Evolutionary conservation across 2,888 invertebrate genomes (phyloP).

Genomic region (Autographa gamma): DNA sequence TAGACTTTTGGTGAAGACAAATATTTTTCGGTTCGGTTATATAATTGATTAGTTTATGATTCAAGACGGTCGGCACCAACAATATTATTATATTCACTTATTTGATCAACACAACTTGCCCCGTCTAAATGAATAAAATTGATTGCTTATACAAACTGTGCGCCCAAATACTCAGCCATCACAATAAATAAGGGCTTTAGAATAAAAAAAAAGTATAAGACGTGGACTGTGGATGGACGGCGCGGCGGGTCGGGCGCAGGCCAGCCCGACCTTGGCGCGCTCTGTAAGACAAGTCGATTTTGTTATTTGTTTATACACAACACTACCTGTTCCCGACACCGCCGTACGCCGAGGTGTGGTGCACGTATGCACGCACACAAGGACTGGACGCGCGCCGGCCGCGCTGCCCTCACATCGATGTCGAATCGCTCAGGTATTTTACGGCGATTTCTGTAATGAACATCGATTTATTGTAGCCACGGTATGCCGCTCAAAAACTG

Average conservation of each 20-base stretch:
- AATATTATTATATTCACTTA: constrained; percentile 73
- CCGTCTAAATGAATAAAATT: constrained; percentile 89
- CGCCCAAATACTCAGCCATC: constrained; percentile 88
- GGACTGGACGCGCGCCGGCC: constrained; percentile 58
- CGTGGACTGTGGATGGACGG: constrained; percentile 72
- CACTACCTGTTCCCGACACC: constrained; percentile 83
- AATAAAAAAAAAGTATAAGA: constrained; percentile 78
- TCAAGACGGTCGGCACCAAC: constrained; percentile 66
- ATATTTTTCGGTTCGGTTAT: constrained; percentile 56
- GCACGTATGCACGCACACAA: constrained; percentile 59
- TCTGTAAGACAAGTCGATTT: constrained; percentile 87
- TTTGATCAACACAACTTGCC: constrained; percentile 85
- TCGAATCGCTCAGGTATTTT: constrained; percentile 84
- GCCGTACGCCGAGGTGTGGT: constrained; percentile 60
- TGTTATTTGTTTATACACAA: constrained; percentile 89
- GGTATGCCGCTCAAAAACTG: constrained; percentile 79
- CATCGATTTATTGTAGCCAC: constrained; percentile 82
- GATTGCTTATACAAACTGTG: constrained; percentile 89
- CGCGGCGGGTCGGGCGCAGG: constrained; percentile 66
- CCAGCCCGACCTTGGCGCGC: constrained; percentile 83
- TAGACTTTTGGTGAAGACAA: constrained; percentile 59
- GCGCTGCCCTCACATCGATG: constrained; percentile 70
- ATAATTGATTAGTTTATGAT: constrained; percentile 56
- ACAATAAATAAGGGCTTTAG: constrained; percentile 87
- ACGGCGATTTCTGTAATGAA: constrained; percentile 87